Conservation (phyloP, 92 coral and sea anemone species). For the Epizoanthus ramosus region DNA sequence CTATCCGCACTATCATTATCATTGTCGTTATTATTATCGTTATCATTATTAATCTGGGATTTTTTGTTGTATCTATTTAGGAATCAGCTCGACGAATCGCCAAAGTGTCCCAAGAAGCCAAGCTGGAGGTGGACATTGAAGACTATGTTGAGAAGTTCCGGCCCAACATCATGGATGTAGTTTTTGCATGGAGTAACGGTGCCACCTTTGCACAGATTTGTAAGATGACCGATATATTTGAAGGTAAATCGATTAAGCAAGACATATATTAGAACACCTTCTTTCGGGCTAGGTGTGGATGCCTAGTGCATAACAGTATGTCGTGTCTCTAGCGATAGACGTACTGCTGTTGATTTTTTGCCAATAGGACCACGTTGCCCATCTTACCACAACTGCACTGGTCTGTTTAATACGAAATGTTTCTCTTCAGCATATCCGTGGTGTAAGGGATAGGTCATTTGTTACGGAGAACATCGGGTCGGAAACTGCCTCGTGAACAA, state of each 20-base stretch:
- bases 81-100: constrained; percentile 99
- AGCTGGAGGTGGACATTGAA: constrained; percentile 89
- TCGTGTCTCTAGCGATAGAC: too few relatives aligned
- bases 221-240: constrained; percentile 98
- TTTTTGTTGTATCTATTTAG: constrained; percentile 26
- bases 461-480: too few relatives aligned
- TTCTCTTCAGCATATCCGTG: too few relatives aligned
- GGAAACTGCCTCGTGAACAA: too few relatives aligned
- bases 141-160: constrained; percentile 90
- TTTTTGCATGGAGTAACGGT: constrained; percentile 97
- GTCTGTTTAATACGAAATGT: too few relatives aligned
- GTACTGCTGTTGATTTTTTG: background rate
- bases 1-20: background rate
- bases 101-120: constrained; percentile 98
- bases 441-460: too few relatives aligned
- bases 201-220: constrained; percentile 96
- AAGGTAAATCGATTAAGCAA: constrained; percentile 57
- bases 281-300: background rate
- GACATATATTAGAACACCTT: too few relatives aligned
- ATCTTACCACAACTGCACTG: background rate
- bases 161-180: constrained; percentile 98
- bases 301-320: too few relatives aligned
- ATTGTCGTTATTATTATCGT: too few relatives aligned
- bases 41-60: background rate
- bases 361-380: background rate